phyloP scores from a whole-genome alignment of 1,140 invertebrate species.

The Drosophila mauritiana region DNA sequence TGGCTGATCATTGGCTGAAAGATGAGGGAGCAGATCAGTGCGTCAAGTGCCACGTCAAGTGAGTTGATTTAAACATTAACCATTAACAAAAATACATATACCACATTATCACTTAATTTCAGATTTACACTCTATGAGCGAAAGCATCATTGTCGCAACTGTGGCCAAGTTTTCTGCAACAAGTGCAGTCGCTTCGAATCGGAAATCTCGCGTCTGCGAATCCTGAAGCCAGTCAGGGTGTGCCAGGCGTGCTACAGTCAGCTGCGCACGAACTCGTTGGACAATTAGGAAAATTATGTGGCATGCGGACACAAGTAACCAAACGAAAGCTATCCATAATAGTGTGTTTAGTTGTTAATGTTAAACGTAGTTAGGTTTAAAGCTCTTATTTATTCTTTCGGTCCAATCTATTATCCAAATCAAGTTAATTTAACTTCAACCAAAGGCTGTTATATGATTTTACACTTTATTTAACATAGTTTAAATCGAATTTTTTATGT shows the following conservation, averaged over 20 bases:
- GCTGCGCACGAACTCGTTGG: conserved; percentile 69
- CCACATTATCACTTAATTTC: neutral
- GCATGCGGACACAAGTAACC: neutral
- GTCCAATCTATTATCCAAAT: conserved; percentile 57
- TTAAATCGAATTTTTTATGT: conserved; percentile 50
- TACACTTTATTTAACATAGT: conserved; percentile 46
- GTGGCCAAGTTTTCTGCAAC: conserved; percentile 98
- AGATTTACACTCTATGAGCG: conserved; percentile 97
- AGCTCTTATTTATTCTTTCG: conserved; percentile 41
- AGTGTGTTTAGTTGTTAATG: conserved; percentile 44
- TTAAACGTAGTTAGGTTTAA: conserved; percentile 22
- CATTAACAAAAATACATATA: too few species aligned
- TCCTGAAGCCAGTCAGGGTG: conserved; percentile 95
- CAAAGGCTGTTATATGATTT: conserved; percentile 80
- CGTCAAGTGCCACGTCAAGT: conserved; percentile 89
- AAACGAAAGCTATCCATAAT: conserved; percentile 15
- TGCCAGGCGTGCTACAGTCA: conserved; percentile 92
- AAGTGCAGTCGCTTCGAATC: conserved; percentile 97
- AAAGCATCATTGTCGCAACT: conserved; percentile 98
- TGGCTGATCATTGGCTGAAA: conserved; percentile 97
- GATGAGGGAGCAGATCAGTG: conserved; percentile 96
- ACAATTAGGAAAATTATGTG: conserved; percentile 56
- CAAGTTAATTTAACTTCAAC: conserved; percentile 59
- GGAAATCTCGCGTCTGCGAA: conserved; percentile 95
- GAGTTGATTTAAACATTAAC: too few species aligned